Evolutionary conservation across 2,797 vertebrate genomes (phyloP).

Genomic region (Pygocentrus nattereri): DNA sequence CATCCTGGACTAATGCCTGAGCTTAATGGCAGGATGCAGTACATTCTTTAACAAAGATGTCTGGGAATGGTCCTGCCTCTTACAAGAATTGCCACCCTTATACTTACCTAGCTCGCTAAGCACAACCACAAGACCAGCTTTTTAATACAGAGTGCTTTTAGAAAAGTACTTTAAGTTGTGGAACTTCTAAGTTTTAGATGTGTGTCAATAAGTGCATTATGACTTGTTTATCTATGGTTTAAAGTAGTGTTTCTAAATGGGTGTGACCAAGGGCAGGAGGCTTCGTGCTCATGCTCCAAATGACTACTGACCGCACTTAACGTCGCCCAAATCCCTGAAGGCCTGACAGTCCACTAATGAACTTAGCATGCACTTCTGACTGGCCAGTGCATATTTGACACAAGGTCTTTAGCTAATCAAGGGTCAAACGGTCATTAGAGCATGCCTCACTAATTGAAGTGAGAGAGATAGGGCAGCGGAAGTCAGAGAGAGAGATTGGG

Average conservation of each 20-base stretch:
- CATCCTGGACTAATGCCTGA: slow-evolving; percentile 62
- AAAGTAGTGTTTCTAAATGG: slow-evolving; percentile 32
- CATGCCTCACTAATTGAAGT: slow-evolving; percentile 66
- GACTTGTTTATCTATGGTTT: slow-evolving; percentile 34
- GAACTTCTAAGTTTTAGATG: slow-evolving; percentile 50
- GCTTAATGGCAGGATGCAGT: slow-evolving; percentile 61
- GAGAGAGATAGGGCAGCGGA: slow-evolving; percentile 48
- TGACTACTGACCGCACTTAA: slow-evolving; percentile 58
- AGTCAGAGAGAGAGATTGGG: slow-evolving; percentile 42
- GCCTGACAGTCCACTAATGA: slow-evolving; percentile 63
- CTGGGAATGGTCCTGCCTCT: slow-evolving; percentile 66
- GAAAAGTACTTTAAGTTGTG: slow-evolving; percentile 67
- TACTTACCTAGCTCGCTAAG: slow-evolving; percentile 70
- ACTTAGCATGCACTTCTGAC: slow-evolving; percentile 37
- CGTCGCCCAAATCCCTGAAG: slow-evolving; percentile 37
- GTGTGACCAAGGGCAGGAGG: slow-evolving; percentile 15
- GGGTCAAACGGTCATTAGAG: slow-evolving; percentile 67
- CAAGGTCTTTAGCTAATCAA: slow-evolving; percentile 54
- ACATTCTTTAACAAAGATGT: slow-evolving; percentile 67
- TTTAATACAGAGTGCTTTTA: slow-evolving; percentile 69
- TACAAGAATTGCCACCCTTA: slow-evolving; percentile 62
- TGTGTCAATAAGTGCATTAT: slow-evolving; percentile 38
- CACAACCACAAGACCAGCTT: slow-evolving; percentile 64
- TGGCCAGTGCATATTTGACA: slow-evolving; percentile 55
- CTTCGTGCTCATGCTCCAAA: slow-evolving; percentile 27